phyloP scores from a whole-genome alignment of 2,888 invertebrate species.

The Amphipoea oculea region DNA sequence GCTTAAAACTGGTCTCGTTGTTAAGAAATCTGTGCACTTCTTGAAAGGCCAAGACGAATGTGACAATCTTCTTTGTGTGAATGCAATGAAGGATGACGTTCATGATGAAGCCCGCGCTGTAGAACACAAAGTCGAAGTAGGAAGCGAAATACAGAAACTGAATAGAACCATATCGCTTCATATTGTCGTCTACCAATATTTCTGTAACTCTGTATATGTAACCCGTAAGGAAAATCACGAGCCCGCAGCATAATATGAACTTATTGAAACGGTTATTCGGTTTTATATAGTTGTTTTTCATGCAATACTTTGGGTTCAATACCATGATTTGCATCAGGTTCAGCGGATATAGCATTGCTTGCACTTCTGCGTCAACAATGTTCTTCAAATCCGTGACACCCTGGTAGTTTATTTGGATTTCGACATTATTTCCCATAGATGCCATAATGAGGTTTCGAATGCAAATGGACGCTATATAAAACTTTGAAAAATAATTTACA shows the following conservation, averaged over 20 bases:
- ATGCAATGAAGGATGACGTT: constrained; percentile 14
- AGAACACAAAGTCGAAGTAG: constrained; percentile 24
- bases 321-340: constrained; percentile 49
- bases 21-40: constrained; percentile 23
- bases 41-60: constrained; percentile 17
- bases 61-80: constrained; percentile 3
- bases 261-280: constrained; percentile 39
- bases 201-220: constrained; percentile 1
- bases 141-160: constrained; percentile 20
- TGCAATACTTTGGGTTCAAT: constrained; percentile 52
- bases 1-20: constrained; percentile 3
- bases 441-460: not conserved
- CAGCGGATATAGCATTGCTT: constrained; percentile 46
- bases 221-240: not conserved
- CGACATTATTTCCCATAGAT: not conserved
- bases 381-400: not conserved
- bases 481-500: not conserved
- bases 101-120: constrained; percentile 21
- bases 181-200: constrained; percentile 14
- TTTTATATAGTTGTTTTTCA: constrained; percentile 52
- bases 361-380: constrained; percentile 4
- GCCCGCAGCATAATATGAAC: constrained; percentile 14
- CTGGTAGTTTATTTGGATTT: not conserved
- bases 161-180: constrained; percentile 12
- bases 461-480: not conserved